phyloP scores from a whole-genome alignment of 2,113 vertebrate species.

The Microcebus lehilahytsara region DNA sequence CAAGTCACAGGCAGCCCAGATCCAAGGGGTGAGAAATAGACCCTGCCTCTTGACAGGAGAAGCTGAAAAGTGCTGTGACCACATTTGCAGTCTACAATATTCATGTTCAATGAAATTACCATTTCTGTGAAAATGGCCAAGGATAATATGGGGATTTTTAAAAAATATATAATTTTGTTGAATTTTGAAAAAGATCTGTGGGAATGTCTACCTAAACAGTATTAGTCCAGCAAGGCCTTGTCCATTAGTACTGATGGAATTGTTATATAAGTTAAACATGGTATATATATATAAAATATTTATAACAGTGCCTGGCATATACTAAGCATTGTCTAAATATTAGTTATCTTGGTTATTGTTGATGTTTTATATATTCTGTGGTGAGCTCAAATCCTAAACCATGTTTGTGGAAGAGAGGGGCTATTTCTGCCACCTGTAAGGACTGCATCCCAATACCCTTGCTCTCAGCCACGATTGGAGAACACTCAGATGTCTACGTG shows the following conservation, averaged over 20 bases:
- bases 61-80: too few relatives aligned
- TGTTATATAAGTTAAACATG: not conserved
- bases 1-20: not conserved
- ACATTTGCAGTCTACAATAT: not conserved
- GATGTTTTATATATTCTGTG: not conserved
- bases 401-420: not conserved
- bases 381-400: not conserved
- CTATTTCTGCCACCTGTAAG: not conserved
- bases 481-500: not conserved
- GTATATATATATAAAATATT: not conserved
- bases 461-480: not conserved
- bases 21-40: not conserved
- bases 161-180: not conserved
- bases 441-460: not conserved
- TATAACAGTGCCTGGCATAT: not conserved
- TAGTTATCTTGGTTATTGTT: not conserved
- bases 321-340: not conserved
- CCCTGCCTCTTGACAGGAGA: not conserved
- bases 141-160: not conserved
- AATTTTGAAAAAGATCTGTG: not conserved
- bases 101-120: not conserved
- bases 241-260: not conserved
- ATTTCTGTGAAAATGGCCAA: not conserved
- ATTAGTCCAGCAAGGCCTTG: not conserved
- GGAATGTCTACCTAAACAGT: not conserved